Evolutionary conservation across 2,797 vertebrate species (phyloP).

Genomic region (Enteromius anoplus): DNA sequence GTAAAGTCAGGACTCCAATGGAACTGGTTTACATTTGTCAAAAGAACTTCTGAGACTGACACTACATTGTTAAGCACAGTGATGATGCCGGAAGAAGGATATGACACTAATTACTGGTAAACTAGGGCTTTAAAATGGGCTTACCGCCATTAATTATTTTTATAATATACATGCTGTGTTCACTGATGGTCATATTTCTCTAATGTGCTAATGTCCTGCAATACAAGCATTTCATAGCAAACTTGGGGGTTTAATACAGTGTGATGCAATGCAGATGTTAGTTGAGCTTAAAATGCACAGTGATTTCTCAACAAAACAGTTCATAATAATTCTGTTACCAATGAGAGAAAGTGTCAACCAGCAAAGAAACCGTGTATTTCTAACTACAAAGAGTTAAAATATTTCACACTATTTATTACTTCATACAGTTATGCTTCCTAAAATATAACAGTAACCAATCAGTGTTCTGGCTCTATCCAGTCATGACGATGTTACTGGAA

Average conservation of each 20-base stretch:
- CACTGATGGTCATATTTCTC: neutral
- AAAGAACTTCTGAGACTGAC: constrained; percentile 20
- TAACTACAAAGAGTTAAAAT: constrained; percentile 4
- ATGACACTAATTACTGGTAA: constrained; percentile 21
- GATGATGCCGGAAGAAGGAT: constrained; percentile 13
- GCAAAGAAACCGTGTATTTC: neutral
- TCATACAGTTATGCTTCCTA: neutral
- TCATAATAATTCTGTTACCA: constrained; percentile 20
- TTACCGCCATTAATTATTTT: neutral
- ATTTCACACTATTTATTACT: constrained; percentile 1
- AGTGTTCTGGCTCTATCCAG: constrained; percentile 13
- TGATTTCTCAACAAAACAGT: constrained; percentile 18
- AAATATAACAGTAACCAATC: constrained; percentile 21
- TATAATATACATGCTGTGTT: constrained; percentile 34
- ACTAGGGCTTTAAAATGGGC: constrained; percentile 14
- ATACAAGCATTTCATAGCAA: constrained; percentile 35
- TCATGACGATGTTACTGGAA: neutral
- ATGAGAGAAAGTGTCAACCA: neutral
- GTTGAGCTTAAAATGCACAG: constrained; percentile 38
- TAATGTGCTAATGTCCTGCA: constrained; percentile 15
- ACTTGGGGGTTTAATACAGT: constrained; percentile 16
- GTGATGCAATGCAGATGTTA: constrained; percentile 33
- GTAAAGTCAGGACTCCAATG: constrained; percentile 18
- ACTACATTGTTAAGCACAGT: constrained; percentile 36
- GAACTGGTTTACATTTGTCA: constrained; percentile 12